Evolutionary conservation across 1,140 invertebrate genomes (phyloP), one percentile per base, ranked within the genome.

Genomic region (Onthophagus taurus): DNA sequence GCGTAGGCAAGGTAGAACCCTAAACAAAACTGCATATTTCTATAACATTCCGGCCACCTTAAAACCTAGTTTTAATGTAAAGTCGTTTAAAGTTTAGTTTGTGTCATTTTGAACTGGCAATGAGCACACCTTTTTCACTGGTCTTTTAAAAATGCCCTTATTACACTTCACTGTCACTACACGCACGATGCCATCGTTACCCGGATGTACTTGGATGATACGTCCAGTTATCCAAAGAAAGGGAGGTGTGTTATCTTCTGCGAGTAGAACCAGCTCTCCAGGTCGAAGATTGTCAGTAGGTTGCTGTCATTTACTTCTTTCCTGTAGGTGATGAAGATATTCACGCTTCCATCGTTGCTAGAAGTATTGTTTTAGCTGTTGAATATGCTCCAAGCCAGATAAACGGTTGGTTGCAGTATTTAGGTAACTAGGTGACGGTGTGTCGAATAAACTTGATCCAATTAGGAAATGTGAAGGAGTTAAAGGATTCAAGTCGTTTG

Each of bases 391-490:
- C 50, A 53, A 33, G 54, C 50, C 51, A 56, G 5, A 61, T 36
- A 47, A 37, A 17, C 6, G 49, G 45, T 9, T 51, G 30, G 59
- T 57, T 20, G 46, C 51, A 3, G 37, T 0, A 19, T 51, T 12
- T 13, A 16, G 14, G 0, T 37, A 12, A 18, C 38, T 19, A 3
- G 46, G 30, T 20, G 52, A 50, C 21, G 50, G 45, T 9, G 54
- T 7, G 2, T 47, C 14, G 1, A 36, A 51, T 6, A 59, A 31
- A 19, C 56, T 49, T 33, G 37, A 18, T 8, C 63, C 64, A 42
- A 63, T 65, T 6, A 66, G 42, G 44, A 66, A 66, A 50, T 67
- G 61, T 13, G 47, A 59, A n/a, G 63, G 60, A n/a, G 61, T 61
- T 3, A 63, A 42, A 7, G 35, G n/a, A 3, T 19, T 11, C 4